Evolutionary conservation across 2,797 vertebrate genomes (phyloP).

Genomic region (Miichthys miiuy): DNA sequence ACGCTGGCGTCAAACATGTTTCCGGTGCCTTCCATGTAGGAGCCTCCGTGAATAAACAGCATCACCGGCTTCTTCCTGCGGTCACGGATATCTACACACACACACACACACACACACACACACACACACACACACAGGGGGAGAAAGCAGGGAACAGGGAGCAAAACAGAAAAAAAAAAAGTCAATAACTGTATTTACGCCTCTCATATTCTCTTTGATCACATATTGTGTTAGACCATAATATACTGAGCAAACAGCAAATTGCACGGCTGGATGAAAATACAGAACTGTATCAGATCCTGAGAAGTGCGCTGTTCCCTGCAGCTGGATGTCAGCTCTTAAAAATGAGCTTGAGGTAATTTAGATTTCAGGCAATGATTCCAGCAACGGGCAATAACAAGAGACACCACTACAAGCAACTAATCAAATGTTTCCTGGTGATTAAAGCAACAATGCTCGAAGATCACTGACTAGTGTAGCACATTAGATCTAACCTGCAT

Average conservation of each 20-base stretch:
- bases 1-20: slow-evolving; percentile 98
- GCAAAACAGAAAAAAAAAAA: slow-evolving; percentile 11
- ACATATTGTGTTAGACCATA: slow-evolving; percentile 48
- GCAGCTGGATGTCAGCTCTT: slow-evolving; percentile 49
- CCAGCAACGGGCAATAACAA: slow-evolving; percentile 44
- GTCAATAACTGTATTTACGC: slow-evolving; percentile 56
- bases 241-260: slow-evolving; percentile 56
- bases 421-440: slow-evolving; percentile 55
- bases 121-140: slow-evolving; percentile 15
- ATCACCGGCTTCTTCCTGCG: slow-evolving; percentile 95
- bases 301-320: slow-evolving; percentile 16
- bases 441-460: slow-evolving; percentile 51
- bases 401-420: slow-evolving; percentile 24
- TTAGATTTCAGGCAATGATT: slow-evolving; percentile 56
- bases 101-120: slow-evolving; percentile 46
- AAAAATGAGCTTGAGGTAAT: slow-evolving; percentile 49
- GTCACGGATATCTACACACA: slow-evolving; percentile 91
- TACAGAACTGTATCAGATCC: slow-evolving; percentile 7
- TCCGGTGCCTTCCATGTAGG: slow-evolving; percentile 97
- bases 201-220: slow-evolving; percentile 61
- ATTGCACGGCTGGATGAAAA: slow-evolving; percentile 40
- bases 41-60: slow-evolving; percentile 97
- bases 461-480: slow-evolving; percentile 18
- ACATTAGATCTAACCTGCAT: slow-evolving; percentile 29
- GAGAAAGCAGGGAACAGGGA: slow-evolving; percentile 16